phyloP scores from a whole-genome alignment of 1,140 invertebrate species.

The Cotesia glomerata region DNA sequence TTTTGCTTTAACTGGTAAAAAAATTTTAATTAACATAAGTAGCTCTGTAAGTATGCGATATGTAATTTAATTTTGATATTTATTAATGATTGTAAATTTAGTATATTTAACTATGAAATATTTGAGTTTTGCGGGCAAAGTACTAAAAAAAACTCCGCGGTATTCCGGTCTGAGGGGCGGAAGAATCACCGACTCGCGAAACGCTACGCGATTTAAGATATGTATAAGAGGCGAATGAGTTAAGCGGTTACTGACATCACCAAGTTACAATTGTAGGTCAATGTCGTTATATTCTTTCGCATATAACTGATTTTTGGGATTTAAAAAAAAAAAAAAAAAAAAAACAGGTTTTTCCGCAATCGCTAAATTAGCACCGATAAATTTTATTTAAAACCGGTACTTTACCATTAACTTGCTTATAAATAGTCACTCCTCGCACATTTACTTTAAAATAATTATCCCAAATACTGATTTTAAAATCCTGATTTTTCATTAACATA shows the following conservation, averaged over 20 bases:
- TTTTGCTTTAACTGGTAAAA: too few species aligned
- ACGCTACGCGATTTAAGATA: constrained; percentile 50
- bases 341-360: constrained; percentile 25
- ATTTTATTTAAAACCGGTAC: constrained; percentile 23
- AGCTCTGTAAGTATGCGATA: too few species aligned
- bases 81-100: too few species aligned
- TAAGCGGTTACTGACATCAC: constrained; percentile 57
- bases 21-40: too few species aligned
- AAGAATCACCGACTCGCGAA: constrained; percentile 45
- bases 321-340: not conserved
- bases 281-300: constrained; percentile 42
- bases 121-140: too few species aligned
- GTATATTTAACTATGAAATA: too few species aligned
- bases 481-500: too few species aligned
- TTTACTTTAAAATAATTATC: too few species aligned
- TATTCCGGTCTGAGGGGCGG: constrained; percentile 43
- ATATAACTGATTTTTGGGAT: constrained; percentile 20
- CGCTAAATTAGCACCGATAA: constrained; percentile 1
- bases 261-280: constrained; percentile 50
- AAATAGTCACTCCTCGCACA: too few species aligned
- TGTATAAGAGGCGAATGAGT: constrained; percentile 55
- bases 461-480: too few species aligned
- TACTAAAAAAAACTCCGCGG: constrained; percentile 15
- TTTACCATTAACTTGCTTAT: constrained; percentile 1
- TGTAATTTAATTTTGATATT: too few species aligned